Evolutionary conservation across 2,888 invertebrate genomes (phyloP).

Genomic region (Odontocerum albicorne): DNA sequence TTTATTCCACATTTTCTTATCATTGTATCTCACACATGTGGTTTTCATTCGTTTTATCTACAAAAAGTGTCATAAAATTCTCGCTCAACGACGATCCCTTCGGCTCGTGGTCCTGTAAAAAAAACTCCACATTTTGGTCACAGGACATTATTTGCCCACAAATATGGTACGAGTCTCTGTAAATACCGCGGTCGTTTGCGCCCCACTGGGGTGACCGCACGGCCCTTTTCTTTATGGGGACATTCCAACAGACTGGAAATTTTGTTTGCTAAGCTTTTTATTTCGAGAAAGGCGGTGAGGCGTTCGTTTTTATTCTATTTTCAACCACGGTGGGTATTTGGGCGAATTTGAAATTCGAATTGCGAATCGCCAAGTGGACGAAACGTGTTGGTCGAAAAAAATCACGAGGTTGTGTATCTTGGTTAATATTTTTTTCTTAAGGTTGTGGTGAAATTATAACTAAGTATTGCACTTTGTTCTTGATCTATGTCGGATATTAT

Average conservation of each 20-base stretch:
- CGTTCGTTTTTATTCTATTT: constrained; percentile 13
- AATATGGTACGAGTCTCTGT: constrained; percentile 17
- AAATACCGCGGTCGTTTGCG: constrained; percentile 21
- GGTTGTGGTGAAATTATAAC: too few relatives aligned
- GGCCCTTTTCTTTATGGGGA: constrained; percentile 9
- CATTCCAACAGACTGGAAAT: constrained; percentile 21
- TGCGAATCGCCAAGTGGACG: constrained; percentile 3
- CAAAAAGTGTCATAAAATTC: too few relatives aligned
- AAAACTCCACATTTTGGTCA: constrained; percentile 12
- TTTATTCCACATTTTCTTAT: too few relatives aligned
- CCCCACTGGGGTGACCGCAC: constrained; percentile 15
- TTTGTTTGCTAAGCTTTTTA: constrained; percentile 26
- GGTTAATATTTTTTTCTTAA: too few relatives aligned
- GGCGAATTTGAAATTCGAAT: constrained; percentile 18
- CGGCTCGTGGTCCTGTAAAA: not conserved
- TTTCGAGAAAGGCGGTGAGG: constrained; percentile 14
- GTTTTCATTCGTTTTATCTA: too few relatives aligned
- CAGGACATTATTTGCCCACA: constrained; percentile 20
- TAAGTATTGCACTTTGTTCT: too few relatives aligned
- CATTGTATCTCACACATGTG: too few relatives aligned
- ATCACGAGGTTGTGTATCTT: too few relatives aligned
- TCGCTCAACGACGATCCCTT: too few relatives aligned
- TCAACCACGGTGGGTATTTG: not conserved
- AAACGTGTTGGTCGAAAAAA: constrained; percentile 12
- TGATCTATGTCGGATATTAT: too few relatives aligned